Evolutionary conservation across 2,888 invertebrate genomes (phyloP).

Genomic region (Sipha maydis): DNA sequence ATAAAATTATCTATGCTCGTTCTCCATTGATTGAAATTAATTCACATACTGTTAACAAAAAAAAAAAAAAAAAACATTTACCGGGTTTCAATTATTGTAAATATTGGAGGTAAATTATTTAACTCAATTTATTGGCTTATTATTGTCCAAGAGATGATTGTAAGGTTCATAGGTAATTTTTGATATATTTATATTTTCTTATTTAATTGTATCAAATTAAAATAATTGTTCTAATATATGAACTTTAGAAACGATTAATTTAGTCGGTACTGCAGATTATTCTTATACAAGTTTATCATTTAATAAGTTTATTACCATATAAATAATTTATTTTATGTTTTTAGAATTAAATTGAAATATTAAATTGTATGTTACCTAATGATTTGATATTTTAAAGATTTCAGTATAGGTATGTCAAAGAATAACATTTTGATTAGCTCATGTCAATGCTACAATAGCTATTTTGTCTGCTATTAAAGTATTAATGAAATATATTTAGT

Average conservation of each 20-base stretch:
- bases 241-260: no score
- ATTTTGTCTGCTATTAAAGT: slow-evolving; percentile 98
- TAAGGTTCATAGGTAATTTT: slow-evolving; percentile 84
- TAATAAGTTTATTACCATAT: no score
- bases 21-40: no score
- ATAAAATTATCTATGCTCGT: no score
- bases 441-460: slow-evolving; percentile 99
- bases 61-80: slow-evolving; percentile 94
- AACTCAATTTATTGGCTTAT: slow-evolving; percentile 95
- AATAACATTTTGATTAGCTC: slow-evolving; percentile 95
- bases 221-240: background rate
- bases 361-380: no score
- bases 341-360: no score
- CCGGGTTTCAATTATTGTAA: slow-evolving; percentile 99
- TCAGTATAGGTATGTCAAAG: slow-evolving; percentile 93
- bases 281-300: no score
- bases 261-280: no score
- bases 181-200: background rate
- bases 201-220: background rate
- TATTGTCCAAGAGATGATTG: slow-evolving; percentile 96
- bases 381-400: slow-evolving; percentile 24
- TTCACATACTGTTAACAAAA: no score
- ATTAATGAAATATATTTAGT: slow-evolving; percentile 96
- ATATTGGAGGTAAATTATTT: slow-evolving; percentile 99
- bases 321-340: background rate